Evolutionary conservation across 2,113 vertebrate species (phyloP), one percentile per base, ranked within the genome.

Genomic region (mouse (Mus musculus)): DNA sequence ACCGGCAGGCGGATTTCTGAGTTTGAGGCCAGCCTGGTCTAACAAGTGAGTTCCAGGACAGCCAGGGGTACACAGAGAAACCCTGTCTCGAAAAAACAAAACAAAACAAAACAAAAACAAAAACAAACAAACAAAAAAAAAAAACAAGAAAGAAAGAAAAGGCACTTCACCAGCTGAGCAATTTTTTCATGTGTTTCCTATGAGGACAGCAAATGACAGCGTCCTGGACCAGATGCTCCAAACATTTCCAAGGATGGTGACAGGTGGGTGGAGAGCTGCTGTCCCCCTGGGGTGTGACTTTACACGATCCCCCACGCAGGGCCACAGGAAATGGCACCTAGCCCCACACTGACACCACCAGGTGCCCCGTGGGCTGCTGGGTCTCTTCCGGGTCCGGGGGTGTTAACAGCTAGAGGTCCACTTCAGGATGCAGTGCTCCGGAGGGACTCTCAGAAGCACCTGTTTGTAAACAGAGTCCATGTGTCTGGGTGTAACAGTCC

Each of bases 251-350:
- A 90, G 88, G 90, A 30, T 71, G 92, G 67, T 89, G 65, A 14
- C 49, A 30, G 65, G 95, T 94, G 84, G 87, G 49, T 46, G 75
- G 71, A 93, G 76, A 92, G 90, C 72, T 16, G 26, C 87, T 30
- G 4, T 9, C 56, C 77, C 56, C 6, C 0, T 20, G 13, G 88
- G 7, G n/a, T 54, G n/a, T 56, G 91, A 20, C 89, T 92, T n/a
- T 54, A 54, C 61, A 14, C 30, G 12, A 30, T 54, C 22, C 65
- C 3, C 80, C 0, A 42, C 6, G 67, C 81, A 16, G 54, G 54
- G 77, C 80, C 90, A 54, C 93, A 90, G 97, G 95, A 97, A 97
- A 75, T 56, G 82, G 39, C 92, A 87, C 93, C 73, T 6, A 33
- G 76, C 13, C 28, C 85, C 88, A 93, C 65, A 33, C 7, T n/a